Base-by-base conservation (phyloP, 2,888 invertebrate genomes). In the Stramonita haemastoma region DNA sequence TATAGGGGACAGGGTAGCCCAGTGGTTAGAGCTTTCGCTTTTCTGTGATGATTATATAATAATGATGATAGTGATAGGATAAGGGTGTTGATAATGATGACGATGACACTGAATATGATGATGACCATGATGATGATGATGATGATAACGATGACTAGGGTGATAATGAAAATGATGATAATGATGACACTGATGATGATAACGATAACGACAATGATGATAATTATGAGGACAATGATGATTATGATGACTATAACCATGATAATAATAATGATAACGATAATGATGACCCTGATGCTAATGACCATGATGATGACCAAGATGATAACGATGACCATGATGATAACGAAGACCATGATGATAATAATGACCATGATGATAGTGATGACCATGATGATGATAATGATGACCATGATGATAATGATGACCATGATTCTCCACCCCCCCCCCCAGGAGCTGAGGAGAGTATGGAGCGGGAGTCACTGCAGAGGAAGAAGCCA, bases 401-500 rank as follows among this genome's bases (percentile, higher is more conserved):
- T 8, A 8, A 46, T 46, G 46, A 46, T 8, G 4, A 46, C 8
- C 4, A 46, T 46, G 46, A 46, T 8, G 8, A 46, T 2, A 8
- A 46, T 46, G 46, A 46, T 46, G 46, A 46, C 46, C 4, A 46
- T 46, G 11, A 22, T 34, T n/a, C n/a, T n/a, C n/a, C n/a, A n/a
- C 6, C 56, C 22, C n/a, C 36, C 6, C 36, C 83, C 29, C 1
- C 94, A 97, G 97, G 98, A 99, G 96, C 96, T 99, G 86, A 97
- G 98, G 97, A 98, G 93, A 98, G 98, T 95, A 99, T 98, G 94
- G 98, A 98, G 89, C 97, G 97, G 90, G 99, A 99, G 95, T 97
- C 98, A 0, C 97, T 97, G 92, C 98, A 98, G 96, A 98, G 98
- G 6, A 98, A 98, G 91, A 97, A 98, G 93, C 97, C 98, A 0